Evolutionary conservation across 1,140 invertebrate genomes (phyloP).

Genomic region (Penaeus indicus): DNA sequence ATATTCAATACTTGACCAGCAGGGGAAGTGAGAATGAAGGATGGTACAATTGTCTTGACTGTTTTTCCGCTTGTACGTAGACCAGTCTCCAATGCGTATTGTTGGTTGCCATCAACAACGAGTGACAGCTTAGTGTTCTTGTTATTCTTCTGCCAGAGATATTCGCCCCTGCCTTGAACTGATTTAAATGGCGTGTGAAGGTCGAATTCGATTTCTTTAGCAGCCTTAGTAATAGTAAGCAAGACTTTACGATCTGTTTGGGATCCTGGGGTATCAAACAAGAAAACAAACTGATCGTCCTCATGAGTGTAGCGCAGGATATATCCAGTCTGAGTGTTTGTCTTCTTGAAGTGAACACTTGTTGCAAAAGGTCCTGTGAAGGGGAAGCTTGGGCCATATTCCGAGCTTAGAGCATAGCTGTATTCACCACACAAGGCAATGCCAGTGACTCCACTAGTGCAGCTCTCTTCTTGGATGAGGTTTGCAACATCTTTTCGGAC

Average conservation of each 20-base stretch:
- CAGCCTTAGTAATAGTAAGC: constrained; percentile 7
- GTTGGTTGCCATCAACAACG: neutral
- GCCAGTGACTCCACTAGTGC: constrained; percentile 9
- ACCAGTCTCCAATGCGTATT: constrained; percentile 13
- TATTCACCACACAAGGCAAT: constrained; percentile 27
- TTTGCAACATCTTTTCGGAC: constrained; percentile 5
- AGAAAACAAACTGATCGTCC: constrained; percentile 9
- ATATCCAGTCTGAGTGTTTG: constrained; percentile 54
- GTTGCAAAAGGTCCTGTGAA: constrained; percentile 35
- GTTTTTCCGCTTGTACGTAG: neutral
- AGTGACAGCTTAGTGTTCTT: constrained; percentile 11
- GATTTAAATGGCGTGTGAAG: constrained; percentile 15
- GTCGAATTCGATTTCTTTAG: neutral
- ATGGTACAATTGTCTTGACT: constrained; percentile 17
- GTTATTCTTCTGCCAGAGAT: constrained; percentile 31
- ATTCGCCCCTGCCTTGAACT: constrained; percentile 29
- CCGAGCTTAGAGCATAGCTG: constrained; percentile 9
- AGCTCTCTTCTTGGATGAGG: constrained; percentile 16
- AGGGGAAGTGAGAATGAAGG: constrained; percentile 20
- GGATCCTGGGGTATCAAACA: constrained; percentile 43
- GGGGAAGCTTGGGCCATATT: constrained; percentile 31
- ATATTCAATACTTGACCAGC: constrained; percentile 18
- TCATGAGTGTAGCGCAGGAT: constrained; percentile 23
- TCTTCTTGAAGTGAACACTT: constrained; percentile 39
- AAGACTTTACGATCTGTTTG: constrained; percentile 16